phyloP scores from a whole-genome alignment of 2,888 invertebrate species.

The Gonocerus acuteangulatus region DNA sequence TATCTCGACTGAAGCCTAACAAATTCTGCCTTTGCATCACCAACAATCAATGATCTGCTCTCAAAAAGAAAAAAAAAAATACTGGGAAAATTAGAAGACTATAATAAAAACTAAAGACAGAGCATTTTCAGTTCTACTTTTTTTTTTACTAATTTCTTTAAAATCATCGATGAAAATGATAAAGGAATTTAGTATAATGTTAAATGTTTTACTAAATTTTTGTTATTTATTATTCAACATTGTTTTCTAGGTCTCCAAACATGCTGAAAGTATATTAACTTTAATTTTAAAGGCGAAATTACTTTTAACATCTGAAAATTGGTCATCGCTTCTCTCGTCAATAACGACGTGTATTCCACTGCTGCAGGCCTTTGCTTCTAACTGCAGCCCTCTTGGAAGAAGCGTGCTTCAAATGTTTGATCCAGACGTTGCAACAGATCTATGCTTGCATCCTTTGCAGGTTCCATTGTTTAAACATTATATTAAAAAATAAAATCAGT shows the following conservation, averaged over 20 bases:
- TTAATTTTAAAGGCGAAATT: slow-evolving; percentile 57
- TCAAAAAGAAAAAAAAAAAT: too few species aligned
- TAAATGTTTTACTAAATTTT: too few species aligned
- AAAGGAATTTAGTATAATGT: too few species aligned
- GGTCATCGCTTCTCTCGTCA: slow-evolving; percentile 54
- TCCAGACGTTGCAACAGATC: slow-evolving; percentile 49
- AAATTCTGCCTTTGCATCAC: too few species aligned
- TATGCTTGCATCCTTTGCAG: slow-evolving; percentile 3
- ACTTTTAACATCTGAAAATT: slow-evolving; percentile 54
- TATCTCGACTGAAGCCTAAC: too few species aligned
- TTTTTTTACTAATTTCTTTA: too few species aligned
- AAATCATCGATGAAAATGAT: too few species aligned
- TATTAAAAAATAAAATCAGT: neutral
- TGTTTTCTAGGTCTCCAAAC: slow-evolving; percentile 51
- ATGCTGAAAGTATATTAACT: slow-evolving; percentile 55
- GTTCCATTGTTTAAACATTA: neutral
- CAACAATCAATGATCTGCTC: too few species aligned
- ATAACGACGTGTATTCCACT: slow-evolving; percentile 55
- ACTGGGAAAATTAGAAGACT: too few species aligned
- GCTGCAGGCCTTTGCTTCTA: slow-evolving; percentile 53
- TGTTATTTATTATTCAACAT: too few species aligned
- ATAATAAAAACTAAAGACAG: too few species aligned
- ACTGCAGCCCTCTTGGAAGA: slow-evolving; percentile 50
- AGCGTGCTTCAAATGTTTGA: slow-evolving; percentile 57
- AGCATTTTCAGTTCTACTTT: too few species aligned